Percentiles rank a stretch among this genome's conserved stretches.
Evolutionary conservation across 2,113 vertebrate species (phyloP).

Genomic region (Nansenia antarctica): DNA sequence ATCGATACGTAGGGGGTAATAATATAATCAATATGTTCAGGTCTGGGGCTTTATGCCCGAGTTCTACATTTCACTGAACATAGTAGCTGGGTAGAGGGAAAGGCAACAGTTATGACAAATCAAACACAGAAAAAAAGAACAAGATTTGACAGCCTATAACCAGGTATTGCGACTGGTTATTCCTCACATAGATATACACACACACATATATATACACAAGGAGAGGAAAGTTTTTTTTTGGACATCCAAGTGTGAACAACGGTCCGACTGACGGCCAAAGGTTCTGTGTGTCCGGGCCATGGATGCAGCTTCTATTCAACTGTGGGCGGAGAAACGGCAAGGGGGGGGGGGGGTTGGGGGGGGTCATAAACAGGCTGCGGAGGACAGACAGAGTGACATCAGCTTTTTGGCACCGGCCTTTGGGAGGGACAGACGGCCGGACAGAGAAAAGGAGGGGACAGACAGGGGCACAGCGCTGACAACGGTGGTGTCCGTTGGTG

Average conservation of each 20-base stretch:
- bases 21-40: conserved; percentile 74
- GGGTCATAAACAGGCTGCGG: conserved; percentile 45
- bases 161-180: conserved; percentile 73
- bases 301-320: conserved; percentile 69
- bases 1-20: conserved; percentile 59
- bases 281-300: conserved; percentile 68
- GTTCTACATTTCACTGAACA: conserved; percentile 73
- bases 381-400: conserved; percentile 36
- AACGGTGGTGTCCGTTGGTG: conserved; percentile 72
- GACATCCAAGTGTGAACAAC: conserved; percentile 60
- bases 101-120: conserved; percentile 72
- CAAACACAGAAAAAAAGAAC: conserved; percentile 54
- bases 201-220: conserved; percentile 30
- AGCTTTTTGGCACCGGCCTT: conserved; percentile 4
- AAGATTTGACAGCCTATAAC: conserved; percentile 69
- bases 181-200: conserved; percentile 65
- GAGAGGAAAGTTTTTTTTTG: conserved; percentile 62
- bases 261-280: conserved; percentile 49
- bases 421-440: conserved; percentile 13
- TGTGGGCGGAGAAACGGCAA: conserved; percentile 61
- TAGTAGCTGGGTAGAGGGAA: conserved; percentile 74
- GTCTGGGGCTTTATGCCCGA: conserved; percentile 55
- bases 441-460: conserved; percentile 47
- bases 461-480: conserved; percentile 80
- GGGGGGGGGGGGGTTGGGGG: conserved; percentile 30